Evolutionary conservation across 2,113 vertebrate genomes (phyloP), one percentile per base, ranked within the genome.

Genomic region (Taurulus bubalis): DNA sequence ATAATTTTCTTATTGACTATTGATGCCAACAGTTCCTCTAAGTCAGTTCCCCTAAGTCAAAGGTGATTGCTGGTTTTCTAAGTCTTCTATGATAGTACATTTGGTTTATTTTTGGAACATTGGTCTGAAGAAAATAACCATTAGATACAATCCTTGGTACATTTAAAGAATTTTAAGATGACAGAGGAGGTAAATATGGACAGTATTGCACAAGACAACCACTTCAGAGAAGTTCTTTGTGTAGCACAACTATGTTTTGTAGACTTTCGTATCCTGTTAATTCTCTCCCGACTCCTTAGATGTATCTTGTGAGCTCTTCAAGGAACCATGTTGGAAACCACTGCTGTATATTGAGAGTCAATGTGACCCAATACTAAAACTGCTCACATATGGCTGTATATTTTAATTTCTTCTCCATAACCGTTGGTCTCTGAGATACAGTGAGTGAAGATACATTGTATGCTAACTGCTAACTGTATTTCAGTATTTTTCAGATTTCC

Each of bases 311-410:
- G n/a, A 56, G 14, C 42, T n/a, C 8, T 51, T 59, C 15, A 30
- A 22, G 3, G 12, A 16, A 6, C n/a, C 42, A 20, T 24, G 18
- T 42, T 68, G 49, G 20, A 30, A 80, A 60, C 45, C 26, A 56
- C 49, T 59, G 75, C 26, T 62, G 45, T 45, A 36, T 45, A 5
- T 20, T 56, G 26, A 70, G 59, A 91, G 86, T 91, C 89, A 91
- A 89, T 86, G 71, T 92, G 91, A 92, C 87, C 79, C 82, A 86
- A 79, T 74, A 69, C 56, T 47, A 69, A 71, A 80, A 77, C 73
- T 80, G 38, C 26, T 76, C 45, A 65, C 30, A 7, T 3, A n/a
- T 40, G 18, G 18, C 58, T 79, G 28, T 51, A 18, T 32, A 26
- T 66, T 83, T 67, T 45, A 53, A 65, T 28, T 70, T 83, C 42